phyloP scores from a whole-genome alignment of 2,888 invertebrate species.

The Psococerastis gibbosa region DNA sequence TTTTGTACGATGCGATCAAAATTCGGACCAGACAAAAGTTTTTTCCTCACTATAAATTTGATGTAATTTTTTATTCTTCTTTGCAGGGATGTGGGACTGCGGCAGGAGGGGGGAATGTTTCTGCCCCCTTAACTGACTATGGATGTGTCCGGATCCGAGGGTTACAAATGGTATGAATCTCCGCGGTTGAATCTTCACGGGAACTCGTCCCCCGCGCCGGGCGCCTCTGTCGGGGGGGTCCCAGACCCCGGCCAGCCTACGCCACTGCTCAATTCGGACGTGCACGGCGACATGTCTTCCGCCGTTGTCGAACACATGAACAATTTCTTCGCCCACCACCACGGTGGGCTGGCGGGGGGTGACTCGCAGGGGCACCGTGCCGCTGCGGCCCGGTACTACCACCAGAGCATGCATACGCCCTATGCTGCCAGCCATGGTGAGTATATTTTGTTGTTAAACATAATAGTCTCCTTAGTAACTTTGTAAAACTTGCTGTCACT shows the following conservation, averaged over 20 bases:
- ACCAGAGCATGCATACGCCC: conserved; percentile 30
- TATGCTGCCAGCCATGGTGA: conserved; percentile 28
- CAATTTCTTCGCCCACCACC: conserved; percentile 23
- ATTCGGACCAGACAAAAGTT: no score
- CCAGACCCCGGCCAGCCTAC: conserved; percentile 3
- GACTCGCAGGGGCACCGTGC: conserved; percentile 24
- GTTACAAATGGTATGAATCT: conserved; percentile 30
- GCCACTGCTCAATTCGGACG: conserved; percentile 1
- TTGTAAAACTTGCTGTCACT: no score
- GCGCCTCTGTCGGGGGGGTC: conserved; percentile 16
- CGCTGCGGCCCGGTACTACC: conserved; percentile 27
- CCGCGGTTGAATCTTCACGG: conserved; percentile 25
- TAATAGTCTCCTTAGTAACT: no score
- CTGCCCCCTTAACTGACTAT: conserved; percentile 17
- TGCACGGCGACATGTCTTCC: conserved; percentile 23
- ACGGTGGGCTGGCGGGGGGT: conserved; percentile 22
- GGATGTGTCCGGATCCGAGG: conserved; percentile 29
- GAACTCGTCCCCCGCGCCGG: conserved; percentile 25
- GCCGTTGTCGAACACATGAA: conserved; percentile 30
- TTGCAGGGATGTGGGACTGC: not conserved
- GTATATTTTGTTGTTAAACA: no score
- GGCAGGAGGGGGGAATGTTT: not conserved
- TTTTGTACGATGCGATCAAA: no score
- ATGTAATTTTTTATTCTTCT: no score
- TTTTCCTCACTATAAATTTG: no score